These are phyloP conservation scores for Spinus pinus DNA, from an alignment of 2,797 vertebrate species.

Conservation along the genomic window DNA sequence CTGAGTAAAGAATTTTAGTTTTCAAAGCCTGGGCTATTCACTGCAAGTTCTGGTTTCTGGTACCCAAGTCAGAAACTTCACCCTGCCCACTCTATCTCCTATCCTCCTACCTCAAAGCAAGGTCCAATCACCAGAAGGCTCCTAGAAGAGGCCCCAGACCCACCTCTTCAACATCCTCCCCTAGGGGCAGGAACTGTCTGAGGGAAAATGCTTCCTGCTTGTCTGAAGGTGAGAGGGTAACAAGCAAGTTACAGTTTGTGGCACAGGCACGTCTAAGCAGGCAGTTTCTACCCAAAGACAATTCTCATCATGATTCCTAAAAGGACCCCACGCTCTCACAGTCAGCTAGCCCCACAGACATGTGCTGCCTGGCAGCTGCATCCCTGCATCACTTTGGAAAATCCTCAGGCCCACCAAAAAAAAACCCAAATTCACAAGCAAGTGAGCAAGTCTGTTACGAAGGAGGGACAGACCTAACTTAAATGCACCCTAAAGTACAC, in stretches of 20 bases:
- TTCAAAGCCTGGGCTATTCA: not conserved
- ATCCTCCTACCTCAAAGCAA: not conserved
- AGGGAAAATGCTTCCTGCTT: not conserved
- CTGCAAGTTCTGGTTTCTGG: not conserved
- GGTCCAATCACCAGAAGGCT: not conserved
- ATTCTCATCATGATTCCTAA: not conserved
- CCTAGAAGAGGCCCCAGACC: not conserved
- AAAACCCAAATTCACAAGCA: not conserved
- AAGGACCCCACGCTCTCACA: rapidly evolving
- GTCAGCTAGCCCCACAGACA: not conserved
- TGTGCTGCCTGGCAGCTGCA: not conserved
- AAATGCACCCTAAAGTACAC: not conserved
- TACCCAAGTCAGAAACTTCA: not conserved
- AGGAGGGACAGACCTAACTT: not conserved
- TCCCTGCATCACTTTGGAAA: not conserved
- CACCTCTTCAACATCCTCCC: not conserved
- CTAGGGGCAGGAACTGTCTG: not conserved
- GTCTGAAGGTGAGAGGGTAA: not conserved
- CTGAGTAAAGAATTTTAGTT: not conserved
- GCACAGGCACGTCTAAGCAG: not conserved
- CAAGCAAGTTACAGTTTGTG: not conserved
- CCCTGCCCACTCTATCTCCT: not conserved
- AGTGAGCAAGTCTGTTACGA: not conserved
- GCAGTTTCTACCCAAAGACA: not conserved
- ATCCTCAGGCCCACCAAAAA: not conserved